A percentile compares a stretch with the other conserved stretches of the same genome.
phyloP scores from a whole-genome alignment of 2,113 vertebrate species.

The Strix aluco region DNA sequence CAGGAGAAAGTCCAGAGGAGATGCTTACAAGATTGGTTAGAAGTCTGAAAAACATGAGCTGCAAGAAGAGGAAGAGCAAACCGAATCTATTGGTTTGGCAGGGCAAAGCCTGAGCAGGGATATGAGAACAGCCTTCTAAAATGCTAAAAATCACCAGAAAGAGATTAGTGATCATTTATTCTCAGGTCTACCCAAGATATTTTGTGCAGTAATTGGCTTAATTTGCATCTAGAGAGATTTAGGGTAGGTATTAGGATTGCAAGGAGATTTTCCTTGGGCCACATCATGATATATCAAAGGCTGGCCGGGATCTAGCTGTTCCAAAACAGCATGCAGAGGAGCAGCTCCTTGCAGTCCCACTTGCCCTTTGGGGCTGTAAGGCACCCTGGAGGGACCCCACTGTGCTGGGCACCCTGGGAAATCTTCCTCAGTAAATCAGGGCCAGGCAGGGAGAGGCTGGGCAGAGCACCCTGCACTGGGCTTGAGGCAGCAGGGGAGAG shows the following conservation, averaged over 20 bases:
- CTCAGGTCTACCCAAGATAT: not conserved
- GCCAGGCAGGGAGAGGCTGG: not conserved
- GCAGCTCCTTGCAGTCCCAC: not conserved
- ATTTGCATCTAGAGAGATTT: constrained; percentile 2
- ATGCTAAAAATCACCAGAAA: not conserved
- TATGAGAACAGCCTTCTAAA: not conserved
- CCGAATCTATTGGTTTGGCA: not conserved
- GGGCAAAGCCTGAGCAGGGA: not conserved
- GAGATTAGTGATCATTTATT: not conserved
- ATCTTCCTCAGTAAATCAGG: fast-evolving
- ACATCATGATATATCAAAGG: not conserved
- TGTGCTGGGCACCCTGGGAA: too few relatives aligned
- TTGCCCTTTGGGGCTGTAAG: not conserved
- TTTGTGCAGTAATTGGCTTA: not conserved
- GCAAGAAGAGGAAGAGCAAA: not conserved
- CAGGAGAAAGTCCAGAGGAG: not conserved
- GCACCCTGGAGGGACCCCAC: not conserved
- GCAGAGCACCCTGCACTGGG: not conserved
- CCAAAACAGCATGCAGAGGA: not conserved
- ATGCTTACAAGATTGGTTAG: not conserved
- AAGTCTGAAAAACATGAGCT: not conserved
- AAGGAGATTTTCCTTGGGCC: not conserved
- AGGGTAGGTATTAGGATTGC: not conserved
- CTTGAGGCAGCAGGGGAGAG: not conserved
- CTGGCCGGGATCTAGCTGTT: not conserved